phyloP scores from a whole-genome alignment of 2,113 vertebrate genomes.

The Macroglossus sobrinus region DNA sequence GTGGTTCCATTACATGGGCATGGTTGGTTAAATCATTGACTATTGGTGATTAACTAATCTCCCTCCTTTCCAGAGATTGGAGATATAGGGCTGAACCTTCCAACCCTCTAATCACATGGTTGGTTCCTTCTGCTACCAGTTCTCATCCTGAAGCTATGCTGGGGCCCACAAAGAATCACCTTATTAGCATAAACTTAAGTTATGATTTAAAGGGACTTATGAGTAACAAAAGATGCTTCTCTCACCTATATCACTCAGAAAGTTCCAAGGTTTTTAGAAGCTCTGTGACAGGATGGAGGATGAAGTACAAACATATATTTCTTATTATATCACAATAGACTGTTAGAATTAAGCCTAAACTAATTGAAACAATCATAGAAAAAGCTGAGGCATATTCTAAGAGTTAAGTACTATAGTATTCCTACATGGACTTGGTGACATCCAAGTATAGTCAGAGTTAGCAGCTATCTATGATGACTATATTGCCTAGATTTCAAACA shows the following conservation, averaged over 20 bases:
- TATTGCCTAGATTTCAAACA: background rate
- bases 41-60: background rate
- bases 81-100: background rate
- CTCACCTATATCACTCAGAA: background rate
- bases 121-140: background rate
- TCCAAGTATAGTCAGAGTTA: background rate
- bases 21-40: background rate
- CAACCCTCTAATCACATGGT: background rate
- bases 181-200: background rate
- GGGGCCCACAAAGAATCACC: background rate
- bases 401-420: background rate
- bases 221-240: background rate
- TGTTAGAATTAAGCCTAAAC: background rate
- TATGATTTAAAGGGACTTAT: background rate
- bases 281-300: background rate
- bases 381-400: background rate
- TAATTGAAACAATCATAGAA: background rate
- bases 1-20: background rate
- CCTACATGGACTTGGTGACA: background rate
- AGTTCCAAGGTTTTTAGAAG: background rate
- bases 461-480: background rate
- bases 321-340: background rate
- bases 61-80: background rate
- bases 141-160: background rate
- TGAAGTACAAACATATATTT: background rate